Evolutionary conservation across 2,888 invertebrate genomes (phyloP).

Genomic region (Geotrupes spiniger): DNA sequence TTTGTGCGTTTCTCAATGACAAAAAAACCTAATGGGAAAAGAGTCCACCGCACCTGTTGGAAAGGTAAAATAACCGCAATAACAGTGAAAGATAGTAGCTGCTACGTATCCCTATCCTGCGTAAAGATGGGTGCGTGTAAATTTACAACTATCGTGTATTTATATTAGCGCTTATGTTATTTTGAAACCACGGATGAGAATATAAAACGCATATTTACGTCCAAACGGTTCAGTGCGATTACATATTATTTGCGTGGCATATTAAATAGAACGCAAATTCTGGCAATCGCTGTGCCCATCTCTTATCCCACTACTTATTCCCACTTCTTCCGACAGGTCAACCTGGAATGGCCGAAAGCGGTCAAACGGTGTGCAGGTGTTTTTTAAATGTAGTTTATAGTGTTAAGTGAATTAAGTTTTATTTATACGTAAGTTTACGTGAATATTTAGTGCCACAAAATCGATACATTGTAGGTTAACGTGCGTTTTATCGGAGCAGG

Average conservation of each 20-base stretch:
- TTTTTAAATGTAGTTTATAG: constrained; percentile 48
- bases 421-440: constrained; percentile 29
- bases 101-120: constrained; percentile 39
- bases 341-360: constrained; percentile 53
- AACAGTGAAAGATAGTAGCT: constrained; percentile 27
- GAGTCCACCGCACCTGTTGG: constrained; percentile 25
- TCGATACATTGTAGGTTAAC: constrained; percentile 15
- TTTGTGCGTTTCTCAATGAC: not conserved
- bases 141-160: not conserved
- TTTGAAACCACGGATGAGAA: too few relatives aligned
- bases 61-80: constrained; percentile 30
- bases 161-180: too few relatives aligned
- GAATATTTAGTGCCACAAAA: constrained; percentile 14
- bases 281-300: constrained; percentile 23
- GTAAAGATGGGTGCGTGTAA: constrained; percentile 33
- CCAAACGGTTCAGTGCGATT: too few relatives aligned
- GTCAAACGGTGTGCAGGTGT: constrained; percentile 52
- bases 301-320: constrained; percentile 39
- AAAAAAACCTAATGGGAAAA: constrained; percentile 4
- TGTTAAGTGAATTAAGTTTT: constrained; percentile 31
- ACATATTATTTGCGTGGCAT: too few relatives aligned
- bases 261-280: too few relatives aligned
- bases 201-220: too few relatives aligned
- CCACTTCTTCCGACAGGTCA: constrained; percentile 51
- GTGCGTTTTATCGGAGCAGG: constrained; percentile 2